A percentile compares a stretch with the other conserved stretches of the same genome.
These are phyloP conservation scores for Habroteleia sp. DNA, from an alignment of 2,888 invertebrate species.

Conservation along the genomic window DNA sequence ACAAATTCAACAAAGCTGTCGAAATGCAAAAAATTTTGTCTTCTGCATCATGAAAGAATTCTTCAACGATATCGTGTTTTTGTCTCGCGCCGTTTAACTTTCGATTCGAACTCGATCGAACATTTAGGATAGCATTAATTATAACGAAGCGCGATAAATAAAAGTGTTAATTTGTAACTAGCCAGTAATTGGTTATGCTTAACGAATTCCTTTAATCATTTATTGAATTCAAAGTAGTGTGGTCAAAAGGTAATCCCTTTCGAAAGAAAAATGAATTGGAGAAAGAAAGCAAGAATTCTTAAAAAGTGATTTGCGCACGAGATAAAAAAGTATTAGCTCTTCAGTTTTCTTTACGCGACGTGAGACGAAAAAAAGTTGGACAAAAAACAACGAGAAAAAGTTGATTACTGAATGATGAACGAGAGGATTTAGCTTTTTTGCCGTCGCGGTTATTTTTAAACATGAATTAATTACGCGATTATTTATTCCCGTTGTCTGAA, in stretches of 20 bases:
- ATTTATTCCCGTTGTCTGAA: constrained; percentile 18
- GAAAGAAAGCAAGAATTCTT: constrained; percentile 24
- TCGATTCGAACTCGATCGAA: constrained; percentile 18
- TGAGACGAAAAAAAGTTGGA: constrained; percentile 1
- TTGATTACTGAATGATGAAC: constrained; percentile 9
- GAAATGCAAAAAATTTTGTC: constrained; percentile 1
- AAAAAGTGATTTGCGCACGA: constrained; percentile 2
- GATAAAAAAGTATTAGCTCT: neutral
- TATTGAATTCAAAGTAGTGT: neutral
- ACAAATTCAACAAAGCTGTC: neutral
- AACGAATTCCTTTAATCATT: constrained; percentile 37
- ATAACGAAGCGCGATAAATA: constrained; percentile 25
- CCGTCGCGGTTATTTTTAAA: constrained; percentile 30
- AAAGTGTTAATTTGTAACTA: constrained; percentile 18
- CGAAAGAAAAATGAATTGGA: constrained; percentile 15
- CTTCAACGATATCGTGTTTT: constrained; percentile 23
- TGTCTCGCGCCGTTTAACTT: neutral
- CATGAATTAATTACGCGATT: constrained; percentile 29
- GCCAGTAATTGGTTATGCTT: constrained; percentile 29
- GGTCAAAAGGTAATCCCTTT: constrained; percentile 11
- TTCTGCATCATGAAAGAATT: constrained; percentile 10
- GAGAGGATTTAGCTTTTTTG: constrained; percentile 9
- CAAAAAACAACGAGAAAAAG: constrained; percentile 9
- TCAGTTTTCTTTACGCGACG: constrained; percentile 1
- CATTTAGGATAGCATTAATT: constrained; percentile 31